Base-by-base conservation (phyloP, 2,888 invertebrate species). In the Clistopyga incitator region DNA sequence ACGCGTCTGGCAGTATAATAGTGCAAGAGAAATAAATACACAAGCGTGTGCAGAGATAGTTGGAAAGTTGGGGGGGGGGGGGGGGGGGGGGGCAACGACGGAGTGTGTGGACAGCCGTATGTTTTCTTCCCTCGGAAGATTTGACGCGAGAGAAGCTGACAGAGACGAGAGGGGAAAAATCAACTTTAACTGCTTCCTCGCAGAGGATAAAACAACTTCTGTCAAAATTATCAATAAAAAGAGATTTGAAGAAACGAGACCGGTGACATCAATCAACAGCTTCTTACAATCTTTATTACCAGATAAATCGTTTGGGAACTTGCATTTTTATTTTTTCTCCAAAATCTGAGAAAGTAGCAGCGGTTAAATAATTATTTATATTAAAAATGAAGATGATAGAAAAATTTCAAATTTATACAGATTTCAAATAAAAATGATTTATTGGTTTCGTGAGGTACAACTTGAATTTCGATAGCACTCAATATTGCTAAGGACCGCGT, bases 21-120 rank as follows among this genome's bases (percentile, higher is more conserved):
- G 52, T 81, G 45, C 47, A 70, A 72, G 38, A 64, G 38, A 72
- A 72, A 72, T 67, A 78, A 52, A 77, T 64, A 79, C 45, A 59
- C 38, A 34, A 61, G 59, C 1, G 10, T 34, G 59, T n/a, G 34
- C n/a, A 29, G 59, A 18, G 18, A 34, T 34, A 29, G 29, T n/a
- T 61, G 59, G 38, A 10, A 34, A 61, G 34, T 18, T 34, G 59
- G 8, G 18, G 34, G 34, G n/a, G n/a, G n/a, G n/a, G n/a, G n/a
- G n/a, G n/a, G n/a, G n/a, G n/a, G n/a, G n/a, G n/a, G n/a, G n/a
- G n/a, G n/a, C n/a, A n/a, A n/a, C 29, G 34, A 61, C 34, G 8
- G 6, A 61, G 18, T 61, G 59, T 61, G 59, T 29, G 59, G 29
- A 59, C 25, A 59, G 59, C 59, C 59, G 59, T 29, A 59, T 29